These are phyloP conservation scores for Labroides dimidiatus DNA, from an alignment of 2,797 vertebrate species.

Conservation along the genomic window DNA sequence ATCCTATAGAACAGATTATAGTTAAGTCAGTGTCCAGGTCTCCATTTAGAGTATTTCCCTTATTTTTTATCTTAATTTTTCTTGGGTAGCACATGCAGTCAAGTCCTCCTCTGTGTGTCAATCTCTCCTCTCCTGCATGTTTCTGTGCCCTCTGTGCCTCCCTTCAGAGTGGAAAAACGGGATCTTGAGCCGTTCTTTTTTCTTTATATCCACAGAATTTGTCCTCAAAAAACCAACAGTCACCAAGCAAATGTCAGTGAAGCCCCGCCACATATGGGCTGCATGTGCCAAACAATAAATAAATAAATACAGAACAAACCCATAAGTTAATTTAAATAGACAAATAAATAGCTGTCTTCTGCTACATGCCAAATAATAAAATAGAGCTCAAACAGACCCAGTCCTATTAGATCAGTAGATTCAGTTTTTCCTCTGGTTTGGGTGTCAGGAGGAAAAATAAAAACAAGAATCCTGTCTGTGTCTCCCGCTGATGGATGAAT, in stretches of 20 bases:
- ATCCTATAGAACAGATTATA: slow-evolving; percentile 93
- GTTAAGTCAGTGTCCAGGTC: slow-evolving; percentile 80
- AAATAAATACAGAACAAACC: slow-evolving; percentile 61
- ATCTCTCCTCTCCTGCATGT: slow-evolving; percentile 58
- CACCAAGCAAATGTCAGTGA: slow-evolving; percentile 57
- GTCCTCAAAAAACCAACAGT: slow-evolving; percentile 51
- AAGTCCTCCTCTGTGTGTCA: slow-evolving; percentile 72
- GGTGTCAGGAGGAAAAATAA: not conserved
- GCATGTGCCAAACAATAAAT: slow-evolving; percentile 23
- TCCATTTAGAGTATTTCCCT: slow-evolving; percentile 86
- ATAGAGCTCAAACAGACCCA: slow-evolving; percentile 47
- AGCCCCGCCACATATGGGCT: slow-evolving; percentile 34
- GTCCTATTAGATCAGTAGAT: slow-evolving; percentile 28
- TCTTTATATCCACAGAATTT: slow-evolving; percentile 59
- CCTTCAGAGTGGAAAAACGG: slow-evolving; percentile 38
- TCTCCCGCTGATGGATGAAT: slow-evolving; percentile 31
- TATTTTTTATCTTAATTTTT: slow-evolving; percentile 70
- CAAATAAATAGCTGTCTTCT: slow-evolving; percentile 65
- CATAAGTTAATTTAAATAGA: slow-evolving; percentile 72
- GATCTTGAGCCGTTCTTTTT: slow-evolving; percentile 29
- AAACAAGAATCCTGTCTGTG: slow-evolving; percentile 53
- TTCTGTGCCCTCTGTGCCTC: slow-evolving; percentile 74
- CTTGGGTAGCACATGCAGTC: slow-evolving; percentile 94
- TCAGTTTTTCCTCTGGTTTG: slow-evolving; percentile 26
- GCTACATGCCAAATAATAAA: slow-evolving; percentile 70